These are phyloP conservation scores for Drosophila lowei DNA, from an alignment of 1,140 invertebrate genomes.

Conservation along the genomic window DNA sequence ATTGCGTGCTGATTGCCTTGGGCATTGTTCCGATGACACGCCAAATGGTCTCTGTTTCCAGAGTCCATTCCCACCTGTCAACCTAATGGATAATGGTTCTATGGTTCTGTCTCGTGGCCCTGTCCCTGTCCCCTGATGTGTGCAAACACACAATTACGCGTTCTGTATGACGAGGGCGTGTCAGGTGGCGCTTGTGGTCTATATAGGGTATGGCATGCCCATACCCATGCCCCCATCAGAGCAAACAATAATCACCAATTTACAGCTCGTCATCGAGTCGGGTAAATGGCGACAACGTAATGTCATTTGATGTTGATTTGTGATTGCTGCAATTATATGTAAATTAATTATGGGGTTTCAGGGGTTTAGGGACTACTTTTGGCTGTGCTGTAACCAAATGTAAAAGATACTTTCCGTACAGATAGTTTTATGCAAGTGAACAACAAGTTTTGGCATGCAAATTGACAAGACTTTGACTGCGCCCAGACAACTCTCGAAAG, in stretches of 20 bases:
- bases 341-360: conserved; percentile 43
- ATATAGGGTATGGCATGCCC: neutral
- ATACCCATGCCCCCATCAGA: neutral
- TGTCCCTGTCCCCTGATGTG: conserved; percentile 6
- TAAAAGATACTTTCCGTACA: neutral
- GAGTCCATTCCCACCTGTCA: conserved; percentile 62
- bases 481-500: conserved; percentile 39
- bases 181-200: conserved; percentile 25
- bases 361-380: conserved; percentile 10
- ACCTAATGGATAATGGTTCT: conserved; percentile 35
- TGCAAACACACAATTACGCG: conserved; percentile 45
- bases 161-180: conserved; percentile 29
- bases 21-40: conserved; percentile 69
- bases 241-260: conserved; percentile 55
- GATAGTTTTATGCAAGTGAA: conserved; percentile 15
- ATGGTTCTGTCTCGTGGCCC: no score
- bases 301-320: conserved; percentile 41
- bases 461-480: conserved; percentile 31
- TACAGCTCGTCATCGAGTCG: conserved; percentile 38
- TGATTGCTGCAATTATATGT: conserved; percentile 52
- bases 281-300: conserved; percentile 32
- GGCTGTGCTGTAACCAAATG: no score
- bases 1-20: conserved; percentile 49
- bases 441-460: conserved; percentile 48
- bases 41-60: conserved; percentile 66